Conservation (phyloP, 37 sponge, comb jelly and placozoan genomes). For the Oscarella lobularis region DNA sequence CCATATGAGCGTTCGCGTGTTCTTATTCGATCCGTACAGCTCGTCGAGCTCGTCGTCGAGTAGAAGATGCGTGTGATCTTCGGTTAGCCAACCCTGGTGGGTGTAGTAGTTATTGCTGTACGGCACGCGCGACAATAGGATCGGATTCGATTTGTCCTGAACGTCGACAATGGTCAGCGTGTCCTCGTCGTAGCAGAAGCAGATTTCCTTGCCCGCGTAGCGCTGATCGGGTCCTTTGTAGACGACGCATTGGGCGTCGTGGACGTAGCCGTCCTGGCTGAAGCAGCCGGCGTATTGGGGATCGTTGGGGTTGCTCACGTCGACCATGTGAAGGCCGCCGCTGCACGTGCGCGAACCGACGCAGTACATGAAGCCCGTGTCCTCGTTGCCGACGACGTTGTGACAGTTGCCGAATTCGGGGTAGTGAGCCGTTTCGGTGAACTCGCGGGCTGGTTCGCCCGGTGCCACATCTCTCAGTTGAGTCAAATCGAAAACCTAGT, state of each 20-base stretch:
- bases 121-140: slow-evolving; percentile 23
- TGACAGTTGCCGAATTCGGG: slow-evolving; percentile 29
- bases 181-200: slow-evolving; percentile 62
- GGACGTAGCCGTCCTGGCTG: slow-evolving; percentile 47
- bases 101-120: slow-evolving; percentile 29
- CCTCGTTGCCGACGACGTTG: slow-evolving; percentile 49
- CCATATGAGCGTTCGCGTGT: slow-evolving; percentile 49
- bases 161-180: slow-evolving; percentile 63
- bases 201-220: slow-evolving; percentile 34
- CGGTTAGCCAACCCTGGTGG: slow-evolving; percentile 62
- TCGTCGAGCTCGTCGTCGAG: slow-evolving; percentile 62
- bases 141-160: slow-evolving; percentile 21
- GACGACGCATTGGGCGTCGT: slow-evolving; percentile 65
- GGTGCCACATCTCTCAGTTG: slow-evolving; percentile 21
- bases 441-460: background rate
- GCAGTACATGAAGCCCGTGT: slow-evolving; percentile 48
- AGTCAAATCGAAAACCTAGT: slow-evolving; percentile 28
- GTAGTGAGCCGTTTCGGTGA: slow-evolving; percentile 21
- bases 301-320: slow-evolving; percentile 29
- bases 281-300: slow-evolving; percentile 41
- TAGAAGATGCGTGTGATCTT: slow-evolving; percentile 40
- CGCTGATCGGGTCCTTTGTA: slow-evolving; percentile 36
- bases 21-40: slow-evolving; percentile 15
- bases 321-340: slow-evolving; percentile 47
- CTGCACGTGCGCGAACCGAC: slow-evolving; percentile 37